These are phyloP conservation scores for Caerostris extrusa DNA, from an alignment of 1,140 invertebrate genomes.

Conservation along the genomic window DNA sequence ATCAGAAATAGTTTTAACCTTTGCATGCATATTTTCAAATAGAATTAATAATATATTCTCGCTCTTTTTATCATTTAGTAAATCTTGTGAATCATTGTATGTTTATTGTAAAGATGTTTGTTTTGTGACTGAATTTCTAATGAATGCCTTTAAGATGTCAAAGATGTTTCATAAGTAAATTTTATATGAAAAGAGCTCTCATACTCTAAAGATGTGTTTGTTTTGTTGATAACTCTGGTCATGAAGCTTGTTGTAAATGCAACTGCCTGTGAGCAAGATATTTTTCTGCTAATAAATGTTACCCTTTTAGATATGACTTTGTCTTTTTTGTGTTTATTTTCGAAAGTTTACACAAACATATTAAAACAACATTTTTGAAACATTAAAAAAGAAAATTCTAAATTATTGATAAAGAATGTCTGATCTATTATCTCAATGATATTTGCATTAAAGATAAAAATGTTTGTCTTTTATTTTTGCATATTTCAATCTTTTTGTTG, in stretches of 20 bases:
- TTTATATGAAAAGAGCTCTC: background rate
- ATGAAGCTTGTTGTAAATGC: conserved; percentile 55
- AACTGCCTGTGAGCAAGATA: conserved; percentile 27
- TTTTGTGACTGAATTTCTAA: background rate
- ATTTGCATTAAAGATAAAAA: too few species aligned
- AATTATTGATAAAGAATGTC: too few species aligned
- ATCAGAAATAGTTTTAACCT: background rate
- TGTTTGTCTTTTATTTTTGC: too few species aligned
- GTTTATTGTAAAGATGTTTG: background rate
- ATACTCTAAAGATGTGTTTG: background rate
- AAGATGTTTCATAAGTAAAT: background rate
- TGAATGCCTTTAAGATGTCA: background rate
- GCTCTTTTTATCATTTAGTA: background rate
- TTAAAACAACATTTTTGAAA: background rate
- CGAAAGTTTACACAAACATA: background rate
- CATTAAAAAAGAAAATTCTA: too few species aligned
- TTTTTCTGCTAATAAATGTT: conserved; percentile 71
- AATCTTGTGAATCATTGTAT: background rate
- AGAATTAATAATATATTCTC: background rate
- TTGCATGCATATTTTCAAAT: background rate
- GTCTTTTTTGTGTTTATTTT: background rate
- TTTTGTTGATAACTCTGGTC: conserved; percentile 55
- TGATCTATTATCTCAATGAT: too few species aligned
- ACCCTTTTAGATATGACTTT: background rate
- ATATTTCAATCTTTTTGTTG: too few species aligned